Conservation (phyloP, 2,797 vertebrate genomes). For the Cossypha niveicapilla region DNA sequence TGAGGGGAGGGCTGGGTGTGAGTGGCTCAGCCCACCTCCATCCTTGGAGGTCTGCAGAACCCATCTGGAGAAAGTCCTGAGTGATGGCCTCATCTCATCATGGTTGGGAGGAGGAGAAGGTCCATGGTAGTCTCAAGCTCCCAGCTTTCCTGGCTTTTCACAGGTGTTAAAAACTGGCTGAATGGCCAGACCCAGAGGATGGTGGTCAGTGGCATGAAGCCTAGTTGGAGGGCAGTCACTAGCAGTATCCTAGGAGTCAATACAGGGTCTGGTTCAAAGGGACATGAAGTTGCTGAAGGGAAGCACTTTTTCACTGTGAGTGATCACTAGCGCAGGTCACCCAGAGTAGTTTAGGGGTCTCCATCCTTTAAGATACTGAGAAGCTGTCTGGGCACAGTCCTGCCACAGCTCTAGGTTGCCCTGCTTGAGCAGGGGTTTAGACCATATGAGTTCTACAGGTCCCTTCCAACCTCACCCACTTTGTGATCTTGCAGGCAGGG, state of each 20-base stretch:
- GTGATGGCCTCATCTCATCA: rapidly evolving
- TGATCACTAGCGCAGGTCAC: neutral
- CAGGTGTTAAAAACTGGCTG: neutral
- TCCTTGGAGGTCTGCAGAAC: neutral
- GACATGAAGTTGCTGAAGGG: neutral
- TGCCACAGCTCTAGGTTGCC: neutral
- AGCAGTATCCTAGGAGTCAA: neutral
- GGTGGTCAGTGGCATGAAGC: neutral
- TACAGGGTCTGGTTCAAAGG: neutral
- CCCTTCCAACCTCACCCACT: neutral
- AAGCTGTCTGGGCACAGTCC: neutral
- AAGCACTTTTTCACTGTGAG: neutral
- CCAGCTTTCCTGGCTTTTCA: neutral
- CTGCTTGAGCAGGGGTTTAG: neutral
- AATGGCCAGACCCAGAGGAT: neutral
- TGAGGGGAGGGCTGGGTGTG: neutral
- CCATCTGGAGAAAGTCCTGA: neutral
- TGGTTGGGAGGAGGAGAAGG: neutral
- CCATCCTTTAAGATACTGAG: neutral
- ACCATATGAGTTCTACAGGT: neutral
- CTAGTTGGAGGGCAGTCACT: neutral
- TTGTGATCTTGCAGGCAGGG: neutral
- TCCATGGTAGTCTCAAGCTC: neutral
- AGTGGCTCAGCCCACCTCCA: neutral
- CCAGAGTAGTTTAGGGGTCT: neutral